These are phyloP conservation scores for Strix occidentalis DNA, from an alignment of 2,797 vertebrate genomes.

Conservation along the genomic window DNA sequence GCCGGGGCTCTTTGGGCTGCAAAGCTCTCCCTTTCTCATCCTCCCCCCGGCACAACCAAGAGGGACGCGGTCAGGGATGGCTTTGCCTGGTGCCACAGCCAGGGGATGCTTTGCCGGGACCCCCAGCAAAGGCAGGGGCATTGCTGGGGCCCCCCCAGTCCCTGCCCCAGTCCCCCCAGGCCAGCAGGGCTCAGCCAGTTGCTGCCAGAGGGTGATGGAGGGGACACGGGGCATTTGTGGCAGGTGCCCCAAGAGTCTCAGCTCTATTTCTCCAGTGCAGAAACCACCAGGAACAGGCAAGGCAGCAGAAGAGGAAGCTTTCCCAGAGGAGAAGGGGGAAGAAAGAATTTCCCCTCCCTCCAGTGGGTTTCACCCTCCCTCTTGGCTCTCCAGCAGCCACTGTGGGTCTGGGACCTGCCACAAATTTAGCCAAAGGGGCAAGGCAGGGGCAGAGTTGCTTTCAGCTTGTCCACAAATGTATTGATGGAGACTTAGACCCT, in stretches of 20 bases:
- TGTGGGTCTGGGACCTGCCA: neutral
- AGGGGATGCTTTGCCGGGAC: neutral
- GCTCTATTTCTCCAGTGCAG: neutral
- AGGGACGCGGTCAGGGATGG: neutral
- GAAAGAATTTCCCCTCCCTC: neutral
- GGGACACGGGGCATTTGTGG: neutral
- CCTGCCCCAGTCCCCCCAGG: neutral
- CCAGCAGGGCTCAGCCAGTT: neutral
- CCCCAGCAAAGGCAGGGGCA: neutral
- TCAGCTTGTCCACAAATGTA: slow-evolving; percentile 32
- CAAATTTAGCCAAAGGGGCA: neutral
- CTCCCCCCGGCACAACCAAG: neutral
- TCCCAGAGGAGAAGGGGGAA: neutral
- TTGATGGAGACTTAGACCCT: neutral
- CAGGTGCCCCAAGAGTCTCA: neutral
- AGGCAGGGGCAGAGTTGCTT: slow-evolving; percentile 42
- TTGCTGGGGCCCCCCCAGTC: neutral
- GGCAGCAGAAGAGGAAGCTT: slow-evolving; percentile 23
- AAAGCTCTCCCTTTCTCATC: neutral
- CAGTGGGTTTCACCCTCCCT: neutral
- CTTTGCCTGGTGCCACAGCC: neutral
- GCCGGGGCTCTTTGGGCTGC: neutral
- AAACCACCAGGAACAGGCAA: slow-evolving; percentile 20
- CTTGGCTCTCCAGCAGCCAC: neutral
- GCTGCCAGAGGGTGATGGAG: neutral